phyloP scores from a whole-genome alignment of 2,113 vertebrate genomes.

The Nycticebus coucang region DNA sequence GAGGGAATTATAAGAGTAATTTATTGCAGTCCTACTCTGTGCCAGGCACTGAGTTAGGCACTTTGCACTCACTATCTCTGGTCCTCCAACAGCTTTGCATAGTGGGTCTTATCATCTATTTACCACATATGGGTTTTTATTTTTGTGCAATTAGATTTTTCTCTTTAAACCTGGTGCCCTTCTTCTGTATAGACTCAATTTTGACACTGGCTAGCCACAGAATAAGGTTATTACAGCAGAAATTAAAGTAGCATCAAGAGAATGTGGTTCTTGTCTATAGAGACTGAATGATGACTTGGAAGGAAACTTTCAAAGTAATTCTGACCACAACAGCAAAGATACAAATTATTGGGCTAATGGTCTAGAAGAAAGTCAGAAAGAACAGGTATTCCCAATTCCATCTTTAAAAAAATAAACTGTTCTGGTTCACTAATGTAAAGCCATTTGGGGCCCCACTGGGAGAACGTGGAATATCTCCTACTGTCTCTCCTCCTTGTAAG shows the following conservation, averaged over 20 bases:
- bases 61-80: background rate
- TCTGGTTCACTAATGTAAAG: background rate
- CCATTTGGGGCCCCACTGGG: background rate
- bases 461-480: background rate
- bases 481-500: background rate
- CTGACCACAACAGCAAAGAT: background rate
- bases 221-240: background rate
- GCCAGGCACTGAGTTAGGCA: background rate
- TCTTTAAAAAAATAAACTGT: background rate
- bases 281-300: background rate
- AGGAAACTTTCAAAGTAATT: conserved; percentile 42
- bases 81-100: background rate
- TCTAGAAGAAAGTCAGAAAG: conserved; percentile 17
- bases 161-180: background rate
- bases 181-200: background rate
- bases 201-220: background rate
- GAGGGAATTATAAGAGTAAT: background rate
- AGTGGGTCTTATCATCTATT: background rate
- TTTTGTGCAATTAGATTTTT: background rate
- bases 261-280: conserved; percentile 10
- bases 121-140: background rate
- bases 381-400: background rate
- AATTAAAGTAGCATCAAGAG: background rate
- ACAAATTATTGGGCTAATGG: background rate
- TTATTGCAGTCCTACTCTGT: background rate